Base-by-base conservation (phyloP, 2,113 vertebrate genomes). In the Bubo scandiacus region DNA sequence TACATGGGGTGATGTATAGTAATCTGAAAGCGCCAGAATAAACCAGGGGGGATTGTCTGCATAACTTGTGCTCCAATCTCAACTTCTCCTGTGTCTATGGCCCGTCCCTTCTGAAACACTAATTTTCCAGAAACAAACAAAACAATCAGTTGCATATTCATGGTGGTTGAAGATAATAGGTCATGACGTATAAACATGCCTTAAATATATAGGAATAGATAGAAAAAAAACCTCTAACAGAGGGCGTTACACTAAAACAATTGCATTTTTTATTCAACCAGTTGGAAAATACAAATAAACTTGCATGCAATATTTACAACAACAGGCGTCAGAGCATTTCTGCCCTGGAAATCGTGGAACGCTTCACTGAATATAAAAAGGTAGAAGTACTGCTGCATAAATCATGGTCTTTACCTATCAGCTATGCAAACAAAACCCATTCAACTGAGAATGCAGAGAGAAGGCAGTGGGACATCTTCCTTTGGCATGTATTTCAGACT, bases 21-120 rank as follows among this genome's bases (percentile, higher is more conserved):
- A 86, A 99, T 98, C 93, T 99, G 99, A 97, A 99, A 99, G 95
- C 99, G 99, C 99, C 99, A 99, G 97, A 99, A 99, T 29, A 99
- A 98, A 63, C 99, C 99, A 4, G 99, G 99, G 5, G 99, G 99
- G 85, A 99, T 99, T 8, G 98, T 98, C 96, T 99, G 99, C 97
- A 98, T 99, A 88, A 99, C 98, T 86, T 99, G 99, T 23, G 98
- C 98, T 47, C 99, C 99, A 43, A 99, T 97, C 96, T 99, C 99
- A 62, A 99, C 98, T 97, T 99, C 99, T 84, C 99, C 99, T 0
- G 99, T 98, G 96, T 99, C 99, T 93, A 99, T 99, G 83, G 99
- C 98, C 58, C 98, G 98, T 85, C 99, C 99, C 88, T 98, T 98
- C 98, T 99, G 98, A 95, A 98, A 98, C 92, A 98, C 98, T 98